A percentile compares a stretch with the other conserved stretches of the same genome.
Conservation (phyloP, 2,888 invertebrate genomes). For the Sussaba pulchella region DNA sequence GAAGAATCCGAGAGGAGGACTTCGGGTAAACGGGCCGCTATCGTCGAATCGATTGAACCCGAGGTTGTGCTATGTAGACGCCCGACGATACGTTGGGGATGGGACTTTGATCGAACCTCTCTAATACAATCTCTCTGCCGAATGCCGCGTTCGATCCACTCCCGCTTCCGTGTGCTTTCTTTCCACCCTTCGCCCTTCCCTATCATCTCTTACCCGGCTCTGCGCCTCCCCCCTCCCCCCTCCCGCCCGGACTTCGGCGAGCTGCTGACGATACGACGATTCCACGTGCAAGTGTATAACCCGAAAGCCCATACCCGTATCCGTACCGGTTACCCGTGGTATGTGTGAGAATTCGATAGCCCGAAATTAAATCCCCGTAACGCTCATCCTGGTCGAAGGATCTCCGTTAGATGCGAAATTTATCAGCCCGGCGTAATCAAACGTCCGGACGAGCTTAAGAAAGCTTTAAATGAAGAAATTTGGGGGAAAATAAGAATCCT, state of each 20-base stretch:
- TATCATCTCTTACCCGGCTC: no score
- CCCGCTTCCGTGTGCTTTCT: conserved; percentile 32
- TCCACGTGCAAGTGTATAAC: no score
- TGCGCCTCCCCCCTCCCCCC: no score
- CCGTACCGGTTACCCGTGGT: no score
- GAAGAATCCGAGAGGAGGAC: not conserved
- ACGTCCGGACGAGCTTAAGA: not conserved
- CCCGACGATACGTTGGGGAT: conserved; percentile 35
- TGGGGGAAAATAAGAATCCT: no score
- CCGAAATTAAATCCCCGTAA: conserved; percentile 25
- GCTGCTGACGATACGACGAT: conserved; percentile 21
- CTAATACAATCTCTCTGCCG: conserved; percentile 52
- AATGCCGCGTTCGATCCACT: conserved; percentile 45
- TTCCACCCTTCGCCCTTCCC: no score
- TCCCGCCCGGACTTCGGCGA: conserved; percentile 16
- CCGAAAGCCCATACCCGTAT: no score
- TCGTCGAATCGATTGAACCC: conserved; percentile 52
- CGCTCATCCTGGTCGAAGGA: conserved; percentile 12
- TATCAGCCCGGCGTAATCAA: not conserved
- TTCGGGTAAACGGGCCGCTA: conserved; percentile 32
- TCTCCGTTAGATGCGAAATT: not conserved
- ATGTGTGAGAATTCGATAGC: no score
- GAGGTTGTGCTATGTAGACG: conserved; percentile 9
- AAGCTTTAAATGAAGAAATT: no score
- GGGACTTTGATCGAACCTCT: conserved; percentile 49